Conservation (phyloP, 2,797 vertebrate genomes). For the Odontamblyopus lacepedii region DNA sequence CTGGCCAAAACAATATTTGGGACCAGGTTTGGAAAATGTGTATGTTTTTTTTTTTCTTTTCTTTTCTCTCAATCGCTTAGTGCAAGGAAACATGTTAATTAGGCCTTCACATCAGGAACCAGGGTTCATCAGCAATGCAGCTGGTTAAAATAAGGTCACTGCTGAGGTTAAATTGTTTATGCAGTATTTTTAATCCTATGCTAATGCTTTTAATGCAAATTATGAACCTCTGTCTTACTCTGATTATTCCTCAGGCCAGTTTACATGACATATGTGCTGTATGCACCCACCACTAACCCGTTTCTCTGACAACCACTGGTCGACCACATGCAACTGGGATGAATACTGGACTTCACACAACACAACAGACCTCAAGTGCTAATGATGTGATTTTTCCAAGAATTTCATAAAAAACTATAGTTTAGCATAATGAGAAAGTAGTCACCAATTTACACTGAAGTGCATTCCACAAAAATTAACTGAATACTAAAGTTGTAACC, state of each 20-base stretch:
- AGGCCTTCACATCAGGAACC: not conserved
- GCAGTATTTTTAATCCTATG: conserved; percentile 2
- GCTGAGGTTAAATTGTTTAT: conserved; percentile 5
- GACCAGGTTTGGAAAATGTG: not conserved
- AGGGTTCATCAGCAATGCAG: conserved; percentile 3
- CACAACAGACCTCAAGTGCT: not conserved
- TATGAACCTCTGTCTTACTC: not conserved
- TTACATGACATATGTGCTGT: not conserved
- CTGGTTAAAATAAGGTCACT: not conserved
- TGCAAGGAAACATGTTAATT: conserved; percentile 4
- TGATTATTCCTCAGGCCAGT: conserved; percentile 1
- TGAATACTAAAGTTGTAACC: too few species aligned
- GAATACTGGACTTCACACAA: not conserved
- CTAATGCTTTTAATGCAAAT: conserved; percentile 9
- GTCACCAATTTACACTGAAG: not conserved
- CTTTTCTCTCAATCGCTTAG: too few species aligned
- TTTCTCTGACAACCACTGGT: not conserved
- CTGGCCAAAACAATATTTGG: not conserved
- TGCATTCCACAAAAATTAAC: too few species aligned
- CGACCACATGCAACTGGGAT: not conserved
- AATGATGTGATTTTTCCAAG: not conserved
- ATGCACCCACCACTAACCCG: not conserved
- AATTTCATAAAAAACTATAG: not conserved
- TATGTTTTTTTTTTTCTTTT: not conserved
- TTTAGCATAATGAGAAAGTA: not conserved